Percentiles rank a stretch among this genome's conserved stretches.
phyloP scores from a whole-genome alignment of 2,888 invertebrate species.

The Drosophila macrothrix region DNA sequence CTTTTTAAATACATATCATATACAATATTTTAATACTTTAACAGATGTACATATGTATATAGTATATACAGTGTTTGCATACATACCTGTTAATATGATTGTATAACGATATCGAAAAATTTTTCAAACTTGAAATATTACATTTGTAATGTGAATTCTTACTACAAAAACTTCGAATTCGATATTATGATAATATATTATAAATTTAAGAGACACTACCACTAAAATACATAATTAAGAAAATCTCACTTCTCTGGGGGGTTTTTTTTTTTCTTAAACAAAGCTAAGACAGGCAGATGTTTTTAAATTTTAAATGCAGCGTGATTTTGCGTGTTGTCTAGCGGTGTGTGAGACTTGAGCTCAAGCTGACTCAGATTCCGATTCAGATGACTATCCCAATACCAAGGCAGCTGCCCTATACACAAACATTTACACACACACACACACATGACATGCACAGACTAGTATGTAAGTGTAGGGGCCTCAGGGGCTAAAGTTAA shows the following conservation, averaged over 20 bases:
- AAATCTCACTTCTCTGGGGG: background rate
- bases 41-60: background rate
- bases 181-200: background rate
- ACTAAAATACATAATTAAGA: too few relatives aligned
- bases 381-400: constrained; percentile 59
- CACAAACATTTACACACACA: constrained; percentile 15
- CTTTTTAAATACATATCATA: background rate
- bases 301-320: constrained; percentile 28
- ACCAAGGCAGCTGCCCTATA: constrained; percentile 50
- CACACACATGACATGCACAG: background rate
- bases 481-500: constrained; percentile 23
- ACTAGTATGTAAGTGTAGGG: background rate
- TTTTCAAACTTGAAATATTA: background rate
- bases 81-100: background rate
- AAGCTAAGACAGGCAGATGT: constrained; percentile 31
- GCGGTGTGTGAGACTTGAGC: constrained; percentile 35
- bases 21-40: background rate
- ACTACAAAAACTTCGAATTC: background rate
- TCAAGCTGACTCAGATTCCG: constrained; percentile 53
- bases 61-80: background rate
- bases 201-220: background rate
- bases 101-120: background rate
- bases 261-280: background rate
- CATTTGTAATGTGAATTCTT: background rate
- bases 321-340: constrained; percentile 38